A percentile compares a stretch with the other conserved stretches of the same genome.
Evolutionary conservation across 2,113 vertebrate genomes (phyloP).

Genomic region (Eulacestoma nigropectus): DNA sequence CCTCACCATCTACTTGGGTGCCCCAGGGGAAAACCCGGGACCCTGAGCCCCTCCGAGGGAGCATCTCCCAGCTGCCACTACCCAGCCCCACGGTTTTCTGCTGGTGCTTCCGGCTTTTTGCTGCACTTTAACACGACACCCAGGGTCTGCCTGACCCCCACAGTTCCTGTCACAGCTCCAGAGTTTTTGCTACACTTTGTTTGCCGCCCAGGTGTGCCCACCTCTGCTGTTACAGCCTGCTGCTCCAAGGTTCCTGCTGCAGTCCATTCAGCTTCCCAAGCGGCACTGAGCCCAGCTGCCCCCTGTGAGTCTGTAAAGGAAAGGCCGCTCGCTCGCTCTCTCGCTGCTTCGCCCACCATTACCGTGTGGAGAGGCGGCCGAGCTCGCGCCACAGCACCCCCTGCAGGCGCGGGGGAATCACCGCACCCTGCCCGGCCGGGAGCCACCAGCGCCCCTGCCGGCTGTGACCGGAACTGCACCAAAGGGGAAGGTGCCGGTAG

Average conservation of each 20-base stretch:
- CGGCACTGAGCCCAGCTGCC: too few species aligned
- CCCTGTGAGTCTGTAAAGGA: too few species aligned
- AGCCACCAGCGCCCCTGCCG: too few species aligned
- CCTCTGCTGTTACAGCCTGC: not conserved
- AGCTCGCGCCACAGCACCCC: too few species aligned
- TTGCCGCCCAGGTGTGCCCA: not conserved
- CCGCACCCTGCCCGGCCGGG: too few species aligned
- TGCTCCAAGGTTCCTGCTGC: not conserved
- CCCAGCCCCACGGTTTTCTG: not conserved
- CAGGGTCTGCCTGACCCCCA: rapidly evolving
- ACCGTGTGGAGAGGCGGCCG: too few species aligned
- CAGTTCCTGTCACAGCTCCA: not conserved
- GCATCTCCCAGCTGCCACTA: rapidly evolving
- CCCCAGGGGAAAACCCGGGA: not conserved
- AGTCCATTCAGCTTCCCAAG: not conserved
- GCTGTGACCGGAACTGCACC: too few species aligned
- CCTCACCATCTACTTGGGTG: not conserved
- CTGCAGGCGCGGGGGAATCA: too few species aligned
- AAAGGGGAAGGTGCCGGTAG: too few species aligned
- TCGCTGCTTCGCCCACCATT: too few species aligned
- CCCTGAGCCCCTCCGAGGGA: rapidly evolving
- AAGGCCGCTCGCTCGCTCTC: too few species aligned
- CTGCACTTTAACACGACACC: rapidly evolving
- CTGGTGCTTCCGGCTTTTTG: not conserved
- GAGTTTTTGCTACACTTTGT: not conserved